Evolutionary conservation across 2,888 invertebrate genomes (phyloP), one percentile per base, ranked within the genome.

Genomic region (Capitulum mitella): DNA sequence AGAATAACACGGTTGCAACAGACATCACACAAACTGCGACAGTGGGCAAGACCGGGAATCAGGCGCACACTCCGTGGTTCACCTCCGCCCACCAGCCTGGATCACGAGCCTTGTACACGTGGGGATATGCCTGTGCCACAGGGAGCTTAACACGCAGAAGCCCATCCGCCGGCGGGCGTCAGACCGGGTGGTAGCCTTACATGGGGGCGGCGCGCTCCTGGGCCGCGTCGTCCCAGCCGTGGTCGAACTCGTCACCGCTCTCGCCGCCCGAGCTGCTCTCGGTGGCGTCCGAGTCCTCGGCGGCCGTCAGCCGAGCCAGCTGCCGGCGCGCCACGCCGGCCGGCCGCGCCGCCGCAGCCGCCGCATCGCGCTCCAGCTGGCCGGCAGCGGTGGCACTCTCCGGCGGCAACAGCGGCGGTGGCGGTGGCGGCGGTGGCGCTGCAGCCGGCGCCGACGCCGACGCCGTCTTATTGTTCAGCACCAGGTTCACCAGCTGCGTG

Each of bases 261-360:
- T 97, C 97, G 51, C 94, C 95, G 78, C 95, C 97, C 29, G 96
- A 96, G 84, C 95, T 96, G 81, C 95, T 95, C 29, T 92, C 94
- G 0, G 97, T 97, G 54, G 94, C 95, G 87, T 97, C 97, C 1
- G 95, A 95, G 86, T 97, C 97, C 81, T 94, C 88, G 83, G 91
- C 91, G 80, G 89, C 88, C 70, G 12, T 3, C 40, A 70, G 70
- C 26, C 70, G 37, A 26, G 19, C 40, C 70, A 40, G 1, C 70
- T 70, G 70, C 26, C 37, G 37, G 70, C 37, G 6, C 40, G 70
- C 70, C 40, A 70, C 40, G 84, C 93, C 92, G 78, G 81, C 79
- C 46, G 78, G 80, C 34, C 51, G 64, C 46, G 82, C 76, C 6
- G 78, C 79, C 29, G 80, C 81, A 1, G 77, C 79, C 51, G 80